Evolutionary conservation across 2,113 vertebrate species (phyloP), one percentile per base, ranked within the genome.

Genomic region (Phocoena sinus): DNA sequence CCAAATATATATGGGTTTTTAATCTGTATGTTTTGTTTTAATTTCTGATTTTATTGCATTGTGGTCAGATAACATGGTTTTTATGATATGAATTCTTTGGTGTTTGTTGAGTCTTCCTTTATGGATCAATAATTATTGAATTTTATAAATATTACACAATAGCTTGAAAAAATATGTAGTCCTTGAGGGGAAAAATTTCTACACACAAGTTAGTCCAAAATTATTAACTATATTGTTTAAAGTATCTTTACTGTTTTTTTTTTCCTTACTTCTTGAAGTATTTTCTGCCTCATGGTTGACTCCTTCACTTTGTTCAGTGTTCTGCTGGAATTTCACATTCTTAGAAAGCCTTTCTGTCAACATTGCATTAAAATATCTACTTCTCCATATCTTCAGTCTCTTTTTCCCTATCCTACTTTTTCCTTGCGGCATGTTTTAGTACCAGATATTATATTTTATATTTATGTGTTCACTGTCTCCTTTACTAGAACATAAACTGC

Each of bases 41-140:
- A 92, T 94, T 94, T 95, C 20, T 95, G 65, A 89, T 89, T 86
- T 97, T 85, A 79, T 62, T 89, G 5, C 8, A 25, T 74, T 95
- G 14, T 84, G 2, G 2, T 89, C 47, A 74, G 28, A 74, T 81
- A 92, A 25, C 26, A 80, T 92, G 6, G 60, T 91, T 77, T 79
- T 17, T 71, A 73, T 81, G 6, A 67, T 71, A 41, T 11, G 15
- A 73, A 36, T 94, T 89, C 8, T 84, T 89, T 67, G 38, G 6
- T 91, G 56, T 92, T 68, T 84, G 20, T 84, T 96, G 62, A 79
- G 26, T 84, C 33, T 20, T 86, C 25, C 79, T 94, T 92, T 82
- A 83, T 84, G 50, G 13, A 80, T 85, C 18, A 85, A 23, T 84
- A 68, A 36, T 47, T 73, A 8, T 50, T 84, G 33, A 71, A 93